Evolutionary conservation across 2,113 vertebrate species (phyloP), one percentile per base, ranked within the genome.

Genomic region (Theropithecus gelada): DNA sequence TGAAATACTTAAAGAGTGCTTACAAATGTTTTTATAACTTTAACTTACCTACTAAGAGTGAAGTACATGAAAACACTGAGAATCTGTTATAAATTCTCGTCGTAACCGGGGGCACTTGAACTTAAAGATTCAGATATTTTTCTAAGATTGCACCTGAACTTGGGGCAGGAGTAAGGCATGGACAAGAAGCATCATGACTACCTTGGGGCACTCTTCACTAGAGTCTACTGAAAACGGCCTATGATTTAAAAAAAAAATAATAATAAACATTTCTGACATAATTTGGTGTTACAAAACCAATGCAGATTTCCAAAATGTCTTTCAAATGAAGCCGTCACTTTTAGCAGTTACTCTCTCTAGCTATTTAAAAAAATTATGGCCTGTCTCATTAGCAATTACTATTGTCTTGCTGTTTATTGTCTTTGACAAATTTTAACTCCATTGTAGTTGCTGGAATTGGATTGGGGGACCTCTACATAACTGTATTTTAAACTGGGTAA

Each of bases 301-400:
- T 52, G 11, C 13, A 66, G 38, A 45, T 88, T 96, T 88, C 40
- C 64, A 85, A 96, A 93, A 80, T 88, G 35, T 57, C 88, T 92
- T 93, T 79, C 70, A 80, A 52, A 66, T 70, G 8, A 83, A 89
- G 83, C 6, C 32, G 72, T 96, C 35, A 38, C 83, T 96, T 85
- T 84, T 48, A 75, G 55, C 5, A 25, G 27, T 95, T 85, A 40
- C 23, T 90, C 52, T 82, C 27, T 8, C 35, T 68, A 50, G n/a
- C 11, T 32, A 55, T 43, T 61, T 79, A 32, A 55, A 79, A 80
- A 94, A 95, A 76, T 32, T 5, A n/a, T 52, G 32, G 3, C 5
- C 48, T 81, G 81, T 83, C 80, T 45, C 50, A 83, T 48, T 70
- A 89, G 18, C 23, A 76, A 72, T 93, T 38, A 43, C 23, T 81